Percentiles rank a stretch among this genome's conserved stretches.
Evolutionary conservation across 2,888 invertebrate genomes (phyloP).

Genomic region (Cataglyphis cursor): DNA sequence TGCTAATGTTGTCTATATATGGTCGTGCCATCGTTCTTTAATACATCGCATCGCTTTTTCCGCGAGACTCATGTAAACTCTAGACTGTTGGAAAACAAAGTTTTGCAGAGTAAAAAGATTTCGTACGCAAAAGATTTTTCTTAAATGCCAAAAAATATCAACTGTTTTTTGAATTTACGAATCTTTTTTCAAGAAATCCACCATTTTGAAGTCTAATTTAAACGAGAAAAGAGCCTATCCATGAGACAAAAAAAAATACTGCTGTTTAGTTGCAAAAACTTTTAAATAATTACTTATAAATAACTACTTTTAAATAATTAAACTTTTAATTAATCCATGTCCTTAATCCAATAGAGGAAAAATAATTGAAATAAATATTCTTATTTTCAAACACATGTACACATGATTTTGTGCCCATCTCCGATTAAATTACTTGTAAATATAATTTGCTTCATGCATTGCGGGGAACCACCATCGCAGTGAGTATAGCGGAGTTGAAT

Average conservation of each 20-base stretch:
- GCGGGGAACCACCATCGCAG: neutral
- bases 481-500: constrained; percentile 18
- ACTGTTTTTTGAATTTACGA: neutral
- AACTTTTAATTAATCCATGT: neutral
- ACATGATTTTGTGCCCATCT: neutral
- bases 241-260: neutral
- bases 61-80: neutral
- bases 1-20: constrained; percentile 24
- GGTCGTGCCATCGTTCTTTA: constrained; percentile 22
- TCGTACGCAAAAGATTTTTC: neutral
- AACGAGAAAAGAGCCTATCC: neutral
- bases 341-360: neutral
- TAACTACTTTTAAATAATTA: too few species aligned
- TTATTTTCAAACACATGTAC: too few species aligned
- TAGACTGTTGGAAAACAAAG: neutral
- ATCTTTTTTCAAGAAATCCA: neutral
- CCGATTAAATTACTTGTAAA: constrained; percentile 17
- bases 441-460: neutral
- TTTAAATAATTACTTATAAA: too few species aligned
- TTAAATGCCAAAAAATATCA: neutral
- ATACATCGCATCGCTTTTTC: neutral
- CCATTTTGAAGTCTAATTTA: neutral
- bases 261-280: neutral
- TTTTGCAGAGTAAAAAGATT: neutral
- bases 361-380: neutral